These are phyloP conservation scores for Peribatodes rhomboidaria DNA, from an alignment of 2,888 invertebrate genomes.

Conservation along the genomic window DNA sequence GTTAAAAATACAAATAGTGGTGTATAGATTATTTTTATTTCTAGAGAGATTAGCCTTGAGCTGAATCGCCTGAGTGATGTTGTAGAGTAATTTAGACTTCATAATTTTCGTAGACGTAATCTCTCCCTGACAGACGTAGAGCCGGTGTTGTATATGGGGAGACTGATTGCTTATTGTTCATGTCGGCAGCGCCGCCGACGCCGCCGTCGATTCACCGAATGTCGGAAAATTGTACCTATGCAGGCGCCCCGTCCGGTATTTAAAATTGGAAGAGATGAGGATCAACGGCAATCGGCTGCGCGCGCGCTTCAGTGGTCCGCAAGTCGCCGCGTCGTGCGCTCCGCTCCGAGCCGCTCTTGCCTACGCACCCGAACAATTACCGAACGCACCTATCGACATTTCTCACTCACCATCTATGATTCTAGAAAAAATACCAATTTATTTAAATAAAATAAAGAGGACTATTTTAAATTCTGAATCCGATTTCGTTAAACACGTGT, in stretches of 20 bases:
- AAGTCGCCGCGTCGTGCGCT: slow-evolving; percentile 81
- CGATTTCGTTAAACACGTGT: slow-evolving; percentile 75
- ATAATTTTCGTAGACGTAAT: slow-evolving; percentile 31
- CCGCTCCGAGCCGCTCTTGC: slow-evolving; percentile 67
- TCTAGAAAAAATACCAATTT: slow-evolving; percentile 57
- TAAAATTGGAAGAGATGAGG: slow-evolving; percentile 78
- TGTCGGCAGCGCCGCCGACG: slow-evolving; percentile 18
- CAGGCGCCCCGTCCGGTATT: slow-evolving; percentile 68
- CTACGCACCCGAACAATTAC: slow-evolving; percentile 66
- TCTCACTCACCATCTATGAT: slow-evolving; percentile 40
- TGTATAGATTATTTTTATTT: slow-evolving; percentile 15
- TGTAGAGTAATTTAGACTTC: slow-evolving; percentile 22
- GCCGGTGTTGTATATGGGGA: slow-evolving; percentile 30
- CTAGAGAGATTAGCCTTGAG: slow-evolving; percentile 10
- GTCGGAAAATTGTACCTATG: slow-evolving; percentile 72
- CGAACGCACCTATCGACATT: slow-evolving; percentile 66
- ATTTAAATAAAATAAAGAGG: slow-evolving; percentile 59
- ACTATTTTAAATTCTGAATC: slow-evolving; percentile 58
- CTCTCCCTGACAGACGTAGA: slow-evolving; percentile 29
- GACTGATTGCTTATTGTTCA: slow-evolving; percentile 32
- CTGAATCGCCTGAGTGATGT: slow-evolving; percentile 12
- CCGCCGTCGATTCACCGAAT: slow-evolving; percentile 45
- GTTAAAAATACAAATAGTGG: slow-evolving; percentile 2
- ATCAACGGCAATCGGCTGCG: slow-evolving; percentile 66
- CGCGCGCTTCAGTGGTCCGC: slow-evolving; percentile 80